Base-by-base conservation (phyloP, 2,113 vertebrate species). In the Himantopus leucocephalus region DNA sequence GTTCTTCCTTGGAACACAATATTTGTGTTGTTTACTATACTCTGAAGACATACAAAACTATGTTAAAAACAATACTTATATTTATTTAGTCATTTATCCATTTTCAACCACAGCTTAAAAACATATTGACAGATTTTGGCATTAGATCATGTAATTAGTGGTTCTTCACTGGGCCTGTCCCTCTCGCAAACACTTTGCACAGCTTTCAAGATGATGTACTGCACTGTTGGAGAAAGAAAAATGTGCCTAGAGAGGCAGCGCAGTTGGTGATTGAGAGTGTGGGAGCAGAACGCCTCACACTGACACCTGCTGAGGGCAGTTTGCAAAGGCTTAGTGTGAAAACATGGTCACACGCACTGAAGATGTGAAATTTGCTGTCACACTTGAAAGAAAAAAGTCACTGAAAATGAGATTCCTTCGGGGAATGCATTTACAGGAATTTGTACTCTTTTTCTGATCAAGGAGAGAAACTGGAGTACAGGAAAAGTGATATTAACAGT, bases 351-450 rank as follows among this genome's bases (percentile, higher is more conserved):
- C 75, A 56, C 59, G 66, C 10, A 10, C 32, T 12, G 8, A 88
- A 77, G 52, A 78, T 88, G 95, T 84, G 90, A 96, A 93, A 80
- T 85, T 22, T 50, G 12, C 39, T 94, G 59, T 76, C 78, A 80
- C 50, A 62, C n/a, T 85, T 83, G 37, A 66, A 75, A 93, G 66
- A 92, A 39, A 88, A 72, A 93, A 70, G 32, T 66, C 55, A 32
- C 68, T 48, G 53, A 73, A 96, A 89, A 78, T 48, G 15, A 68
- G 27, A 81, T n/a, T 80, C 14, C 60, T 81, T 84, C 70, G 67
- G 60, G 2, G 3, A 86, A 81, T 4, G 9, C 3, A 34, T 88
- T 86, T 80, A 39, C 29, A 30, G 3, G 6, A 86, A 74, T 64
- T 26, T 39, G 3, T 81, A 56, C 6, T 80, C 9, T 9, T 75